Evolutionary conservation across 2,888 invertebrate genomes (phyloP).

Genomic region (Platycnemis pennipes): DNA sequence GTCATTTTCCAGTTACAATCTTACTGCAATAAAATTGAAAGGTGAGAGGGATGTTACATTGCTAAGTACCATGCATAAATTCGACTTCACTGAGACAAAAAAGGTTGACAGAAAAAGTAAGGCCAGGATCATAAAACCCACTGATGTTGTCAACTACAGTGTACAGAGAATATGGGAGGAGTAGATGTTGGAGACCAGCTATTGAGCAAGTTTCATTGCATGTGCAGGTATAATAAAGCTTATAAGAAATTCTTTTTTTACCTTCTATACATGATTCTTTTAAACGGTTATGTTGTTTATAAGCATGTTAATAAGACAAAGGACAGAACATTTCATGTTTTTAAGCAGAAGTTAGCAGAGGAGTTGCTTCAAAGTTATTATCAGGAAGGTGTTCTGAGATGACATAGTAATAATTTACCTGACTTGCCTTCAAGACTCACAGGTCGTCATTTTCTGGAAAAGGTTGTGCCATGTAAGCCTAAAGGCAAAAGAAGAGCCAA

Average conservation of each 20-base stretch:
- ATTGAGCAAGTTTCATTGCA: too few species aligned
- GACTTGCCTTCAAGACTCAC: constrained; percentile 40
- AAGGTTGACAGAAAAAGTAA: too few species aligned
- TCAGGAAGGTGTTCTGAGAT: constrained; percentile 17
- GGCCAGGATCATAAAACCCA: too few species aligned
- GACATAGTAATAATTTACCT: not conserved
- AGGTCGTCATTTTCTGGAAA: not conserved
- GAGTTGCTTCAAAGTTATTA: constrained; percentile 22
- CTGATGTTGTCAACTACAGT: too few species aligned
- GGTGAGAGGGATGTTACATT: not conserved
- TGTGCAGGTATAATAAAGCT: too few species aligned
- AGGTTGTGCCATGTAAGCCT: not conserved
- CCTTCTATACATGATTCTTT: too few species aligned
- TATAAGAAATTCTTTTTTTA: too few species aligned
- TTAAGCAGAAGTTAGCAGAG: constrained; percentile 13
- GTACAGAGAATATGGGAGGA: too few species aligned
- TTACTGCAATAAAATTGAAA: not conserved
- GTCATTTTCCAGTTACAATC: not conserved
- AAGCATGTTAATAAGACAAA: not conserved
- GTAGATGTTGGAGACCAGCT: too few species aligned
- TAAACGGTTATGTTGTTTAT: not conserved
- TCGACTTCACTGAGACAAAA: not conserved
- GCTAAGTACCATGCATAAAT: not conserved
- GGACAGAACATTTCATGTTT: constrained; percentile 4
- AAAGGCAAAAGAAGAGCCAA: constrained; percentile 21